A percentile compares a stretch with the other conserved stretches of the same genome.
Conservation (phyloP, 2,888 invertebrate genomes). For the Zele albiditarsus region DNA sequence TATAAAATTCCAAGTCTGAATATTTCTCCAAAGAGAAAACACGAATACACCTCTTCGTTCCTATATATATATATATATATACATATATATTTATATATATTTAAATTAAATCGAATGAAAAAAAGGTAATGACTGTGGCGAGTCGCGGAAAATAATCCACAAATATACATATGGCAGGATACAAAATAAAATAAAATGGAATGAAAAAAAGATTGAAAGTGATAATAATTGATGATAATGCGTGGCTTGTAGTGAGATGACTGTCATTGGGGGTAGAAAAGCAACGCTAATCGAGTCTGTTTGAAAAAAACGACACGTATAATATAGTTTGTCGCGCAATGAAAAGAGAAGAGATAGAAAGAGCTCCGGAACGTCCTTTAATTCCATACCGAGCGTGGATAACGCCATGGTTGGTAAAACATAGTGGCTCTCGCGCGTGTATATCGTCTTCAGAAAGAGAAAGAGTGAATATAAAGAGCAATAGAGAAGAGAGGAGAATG, state of each 20-base stretch:
- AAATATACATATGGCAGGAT: neutral
- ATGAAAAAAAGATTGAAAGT: slow-evolving; percentile 7
- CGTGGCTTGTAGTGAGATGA: neutral
- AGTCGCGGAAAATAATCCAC: neutral
- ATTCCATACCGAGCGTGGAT: slow-evolving; percentile 27
- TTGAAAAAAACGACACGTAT: slow-evolving; percentile 28
- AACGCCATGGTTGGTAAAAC: slow-evolving; percentile 33
- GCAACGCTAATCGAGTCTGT: slow-evolving; percentile 29
- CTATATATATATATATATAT: neutral
- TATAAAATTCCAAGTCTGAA: slow-evolving; percentile 22
- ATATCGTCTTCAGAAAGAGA: slow-evolving; percentile 42
- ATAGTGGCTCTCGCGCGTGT: slow-evolving; percentile 38
- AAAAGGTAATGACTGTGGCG: neutral
- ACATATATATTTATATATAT: neutral
- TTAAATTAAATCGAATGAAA: neutral
- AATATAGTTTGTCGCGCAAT: slow-evolving; percentile 19
- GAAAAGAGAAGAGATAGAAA: neutral
- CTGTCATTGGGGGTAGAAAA: slow-evolving; percentile 8
- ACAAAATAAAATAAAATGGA: neutral
- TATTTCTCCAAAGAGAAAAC: neutral
- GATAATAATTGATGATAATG: slow-evolving; percentile 34
- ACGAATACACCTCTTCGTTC: neutral
- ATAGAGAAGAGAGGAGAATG: slow-evolving; percentile 40
- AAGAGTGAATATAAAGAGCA: slow-evolving; percentile 24
- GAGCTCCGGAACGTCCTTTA: slow-evolving; percentile 27